These are phyloP conservation scores for Phthorimaea operculella DNA, from an alignment of 1,140 invertebrate species.

Conservation along the genomic window DNA sequence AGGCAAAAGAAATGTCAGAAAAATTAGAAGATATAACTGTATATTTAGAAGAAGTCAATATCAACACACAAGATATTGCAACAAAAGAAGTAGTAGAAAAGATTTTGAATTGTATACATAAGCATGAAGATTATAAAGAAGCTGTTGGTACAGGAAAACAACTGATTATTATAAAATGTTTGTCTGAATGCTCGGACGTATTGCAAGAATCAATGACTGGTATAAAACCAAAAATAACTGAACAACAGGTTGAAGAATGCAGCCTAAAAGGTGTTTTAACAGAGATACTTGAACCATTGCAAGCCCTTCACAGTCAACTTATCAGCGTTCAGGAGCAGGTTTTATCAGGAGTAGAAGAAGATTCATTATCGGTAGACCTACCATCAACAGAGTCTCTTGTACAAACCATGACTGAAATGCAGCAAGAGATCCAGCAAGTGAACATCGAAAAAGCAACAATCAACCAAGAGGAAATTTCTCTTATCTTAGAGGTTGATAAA, in stretches of 20 bases:
- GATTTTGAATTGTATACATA: constrained; percentile 28
- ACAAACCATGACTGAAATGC: constrained; percentile 27
- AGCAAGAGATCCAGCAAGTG: constrained; percentile 28
- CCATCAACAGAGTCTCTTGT: constrained; percentile 33
- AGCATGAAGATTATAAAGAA: constrained; percentile 36
- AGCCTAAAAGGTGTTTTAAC: constrained; percentile 24
- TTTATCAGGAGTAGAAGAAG: constrained; percentile 23
- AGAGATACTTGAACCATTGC: constrained; percentile 33
- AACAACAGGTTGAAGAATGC: constrained; percentile 17
- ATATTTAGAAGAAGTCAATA: constrained; percentile 11
- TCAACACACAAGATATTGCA: constrained; percentile 8
- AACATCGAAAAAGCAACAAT: constrained; percentile 19
- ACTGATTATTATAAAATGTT: constrained; percentile 45
- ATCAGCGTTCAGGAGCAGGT: constrained; percentile 31
- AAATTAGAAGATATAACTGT: constrained; percentile 17
- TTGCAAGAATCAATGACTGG: constrained; percentile 23
- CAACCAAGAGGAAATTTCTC: constrained; percentile 24
- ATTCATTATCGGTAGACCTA: constrained; percentile 33
- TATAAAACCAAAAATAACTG: constrained; percentile 8
- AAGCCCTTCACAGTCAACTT: constrained; percentile 31
- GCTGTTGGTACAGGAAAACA: constrained; percentile 31
- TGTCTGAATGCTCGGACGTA: constrained; percentile 41
- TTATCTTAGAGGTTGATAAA: constrained; percentile 34
- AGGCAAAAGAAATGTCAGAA: constrained; percentile 7
- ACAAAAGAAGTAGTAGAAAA: constrained; percentile 22